A percentile compares a stretch with the other conserved stretches of the same genome.
Conservation (phyloP, 2,113 vertebrate species). For the Ciconia stormi region DNA sequence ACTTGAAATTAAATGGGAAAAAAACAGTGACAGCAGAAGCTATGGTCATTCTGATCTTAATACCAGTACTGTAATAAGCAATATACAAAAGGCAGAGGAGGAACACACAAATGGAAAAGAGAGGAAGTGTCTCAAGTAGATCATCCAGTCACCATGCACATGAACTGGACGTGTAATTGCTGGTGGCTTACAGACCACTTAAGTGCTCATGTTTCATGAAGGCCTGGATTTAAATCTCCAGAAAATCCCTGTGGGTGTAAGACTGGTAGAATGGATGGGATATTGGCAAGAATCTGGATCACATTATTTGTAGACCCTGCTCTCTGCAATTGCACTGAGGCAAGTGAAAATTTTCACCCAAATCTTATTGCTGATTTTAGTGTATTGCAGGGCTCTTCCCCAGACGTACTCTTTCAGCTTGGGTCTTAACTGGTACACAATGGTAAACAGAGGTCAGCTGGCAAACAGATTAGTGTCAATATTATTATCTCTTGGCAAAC, state of each 20-base stretch:
- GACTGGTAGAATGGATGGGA: not conserved
- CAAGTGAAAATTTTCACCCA: not conserved
- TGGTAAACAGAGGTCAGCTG: constrained; percentile 58
- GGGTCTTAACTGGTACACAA: not conserved
- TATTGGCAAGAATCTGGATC: not conserved
- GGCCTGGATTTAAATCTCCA: not conserved
- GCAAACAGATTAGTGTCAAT: constrained; percentile 52
- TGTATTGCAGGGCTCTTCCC: not conserved
- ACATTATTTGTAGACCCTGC: not conserved
- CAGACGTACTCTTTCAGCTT: not conserved
- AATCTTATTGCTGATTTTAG: not conserved
- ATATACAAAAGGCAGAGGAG: not conserved
- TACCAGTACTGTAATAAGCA: not conserved
- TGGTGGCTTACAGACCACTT: not conserved
- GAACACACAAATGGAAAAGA: not conserved
- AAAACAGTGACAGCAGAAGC: not conserved
- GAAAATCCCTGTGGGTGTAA: not conserved
- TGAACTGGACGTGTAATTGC: not conserved
- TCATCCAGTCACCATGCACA: not conserved
- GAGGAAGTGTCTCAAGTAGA: not conserved
- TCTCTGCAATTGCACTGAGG: not conserved
- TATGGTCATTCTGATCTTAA: not conserved
- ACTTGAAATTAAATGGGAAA: not conserved
- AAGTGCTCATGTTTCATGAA: not conserved
- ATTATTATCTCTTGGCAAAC: constrained; percentile 59